A percentile compares a stretch with the other conserved stretches of the same genome.
phyloP scores from a whole-genome alignment of 2,113 vertebrate species.

The Bufo bufo region DNA sequence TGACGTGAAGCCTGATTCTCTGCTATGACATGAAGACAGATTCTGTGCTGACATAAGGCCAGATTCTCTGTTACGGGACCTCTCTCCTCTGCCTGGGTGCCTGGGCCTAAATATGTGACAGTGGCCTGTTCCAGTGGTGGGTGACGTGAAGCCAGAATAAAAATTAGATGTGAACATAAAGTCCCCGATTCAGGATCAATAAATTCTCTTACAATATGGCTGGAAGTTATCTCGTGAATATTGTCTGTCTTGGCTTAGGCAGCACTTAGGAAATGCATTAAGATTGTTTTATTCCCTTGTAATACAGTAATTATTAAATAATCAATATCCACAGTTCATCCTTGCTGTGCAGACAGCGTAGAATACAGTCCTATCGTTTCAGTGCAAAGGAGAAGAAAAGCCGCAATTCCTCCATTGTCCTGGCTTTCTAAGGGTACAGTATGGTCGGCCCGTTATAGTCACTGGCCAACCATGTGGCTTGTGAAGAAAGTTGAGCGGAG shows the following conservation, averaged over 20 bases:
- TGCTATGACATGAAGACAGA: too few relatives aligned
- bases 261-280: slow-evolving; percentile 39
- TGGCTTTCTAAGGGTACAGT: neutral
- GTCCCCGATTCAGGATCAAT: neutral
- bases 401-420: neutral
- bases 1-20: too few relatives aligned
- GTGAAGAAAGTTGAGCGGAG: too few relatives aligned
- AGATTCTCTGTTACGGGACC: too few relatives aligned
- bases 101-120: too few relatives aligned
- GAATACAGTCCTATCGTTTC: neutral
- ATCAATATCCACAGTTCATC: slow-evolving; percentile 28
- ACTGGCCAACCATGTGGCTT: neutral
- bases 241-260: neutral
- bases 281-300: neutral
- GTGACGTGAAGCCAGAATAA: too few relatives aligned
- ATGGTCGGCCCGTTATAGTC: neutral
- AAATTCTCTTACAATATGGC: neutral
- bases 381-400: neutral
- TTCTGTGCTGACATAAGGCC: too few relatives aligned
- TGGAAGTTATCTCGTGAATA: neutral
- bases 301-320: neutral
- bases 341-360: neutral
- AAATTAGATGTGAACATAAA: neutral
- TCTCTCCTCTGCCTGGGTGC: too few relatives aligned
- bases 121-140: too few relatives aligned